Evolutionary conservation across 2,888 invertebrate species (phyloP), one percentile per base, ranked within the genome.

Genomic region (Danaus chrysippus): DNA sequence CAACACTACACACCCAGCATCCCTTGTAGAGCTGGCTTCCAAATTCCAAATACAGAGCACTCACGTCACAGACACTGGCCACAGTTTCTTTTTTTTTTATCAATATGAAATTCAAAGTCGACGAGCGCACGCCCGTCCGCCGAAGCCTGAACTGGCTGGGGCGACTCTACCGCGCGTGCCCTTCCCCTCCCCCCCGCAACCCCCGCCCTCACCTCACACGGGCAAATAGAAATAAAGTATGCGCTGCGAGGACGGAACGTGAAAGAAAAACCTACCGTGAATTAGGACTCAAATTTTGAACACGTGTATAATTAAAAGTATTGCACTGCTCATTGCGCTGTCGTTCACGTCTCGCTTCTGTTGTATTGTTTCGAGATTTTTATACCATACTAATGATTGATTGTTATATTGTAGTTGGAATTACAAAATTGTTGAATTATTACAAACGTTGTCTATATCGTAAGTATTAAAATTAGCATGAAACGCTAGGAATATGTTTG

Each of bases 191-290:
- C 63, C 73, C 76, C 81, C 78, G 69, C 74, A 62, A 80, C 77
- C 77, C 81, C 75, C 23, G 23, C 8, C 23, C 81, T 81, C 76
- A 86, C 87, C 89, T 87, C 87, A 75, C 79, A 83, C 84, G 81
- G 84, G 81, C 86, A 89, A 90, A 88, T 90, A 89, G 88, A 90
- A 89, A 89, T 90, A 88, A 89, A 89, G 87, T 90, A 86, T 82
- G 84, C 84, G 83, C 84, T 80, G 83, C 83, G 85, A 87, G 86
- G 84, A 84, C 77, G 81, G 82, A 84, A 81, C 79, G 84, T 81
- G 75, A 77, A 81, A 80, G 82, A 84, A 87, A 87, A 87, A 85
- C 77, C 76, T 74, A 41, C 43, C 60, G 56, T 44, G 15, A 41
- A 58, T 52, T 19, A 41, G 42, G 42, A 42, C 15, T 42, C 8